phyloP scores from a whole-genome alignment of 2,888 invertebrate species.

The Lasioglossum marginatum region DNA sequence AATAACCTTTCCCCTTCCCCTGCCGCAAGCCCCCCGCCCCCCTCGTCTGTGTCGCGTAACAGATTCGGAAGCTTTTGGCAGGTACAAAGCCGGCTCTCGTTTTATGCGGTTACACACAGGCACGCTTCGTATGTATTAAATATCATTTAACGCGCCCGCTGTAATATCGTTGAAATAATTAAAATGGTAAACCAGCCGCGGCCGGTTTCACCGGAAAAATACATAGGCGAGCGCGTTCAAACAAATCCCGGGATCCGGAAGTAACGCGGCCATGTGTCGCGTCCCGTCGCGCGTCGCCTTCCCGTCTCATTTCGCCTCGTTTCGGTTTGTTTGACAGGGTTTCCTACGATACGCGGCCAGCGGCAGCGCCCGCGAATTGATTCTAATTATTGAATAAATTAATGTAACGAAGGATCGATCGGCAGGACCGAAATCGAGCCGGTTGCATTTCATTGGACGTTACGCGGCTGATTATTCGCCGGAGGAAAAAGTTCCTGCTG shows the following conservation, averaged over 20 bases:
- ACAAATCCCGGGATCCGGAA: neutral
- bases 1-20: conserved; percentile 48
- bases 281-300: neutral
- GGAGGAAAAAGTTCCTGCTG: neutral
- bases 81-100: conserved; percentile 62
- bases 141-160: conserved; percentile 49
- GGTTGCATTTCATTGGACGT: conserved; percentile 1
- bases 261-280: neutral
- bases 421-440: neutral
- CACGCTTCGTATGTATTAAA: conserved; percentile 58
- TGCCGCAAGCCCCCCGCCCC: neutral
- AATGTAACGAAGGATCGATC: conserved; percentile 20
- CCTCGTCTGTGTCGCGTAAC: neutral
- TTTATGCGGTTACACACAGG: conserved; percentile 52
- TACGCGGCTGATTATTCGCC: neutral
- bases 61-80: conserved; percentile 59
- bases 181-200: conserved; percentile 43
- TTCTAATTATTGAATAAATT: conserved; percentile 44
- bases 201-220: conserved; percentile 18
- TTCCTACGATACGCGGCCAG: neutral
- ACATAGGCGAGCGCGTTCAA: conserved; percentile 12
- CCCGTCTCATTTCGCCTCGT: neutral
- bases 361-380: neutral
- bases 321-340: neutral
- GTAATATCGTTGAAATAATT: conserved; percentile 65